phyloP scores from a whole-genome alignment of 2,113 vertebrate genomes.

The Grallaria varia region DNA sequence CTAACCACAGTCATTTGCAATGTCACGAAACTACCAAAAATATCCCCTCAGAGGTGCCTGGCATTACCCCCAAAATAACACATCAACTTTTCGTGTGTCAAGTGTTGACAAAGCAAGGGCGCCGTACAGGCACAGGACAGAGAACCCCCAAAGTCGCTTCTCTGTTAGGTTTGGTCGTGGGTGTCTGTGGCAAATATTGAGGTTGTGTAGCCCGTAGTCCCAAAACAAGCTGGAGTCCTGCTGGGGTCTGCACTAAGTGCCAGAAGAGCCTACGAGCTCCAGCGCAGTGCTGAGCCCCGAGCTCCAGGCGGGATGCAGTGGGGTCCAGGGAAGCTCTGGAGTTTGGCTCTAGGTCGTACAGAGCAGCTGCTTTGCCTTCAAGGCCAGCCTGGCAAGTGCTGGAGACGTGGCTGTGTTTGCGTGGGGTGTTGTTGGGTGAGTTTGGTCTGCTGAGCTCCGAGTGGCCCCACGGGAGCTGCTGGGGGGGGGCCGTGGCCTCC shows the following conservation, averaged over 20 bases:
- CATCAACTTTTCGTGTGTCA: background rate
- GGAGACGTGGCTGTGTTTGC: background rate
- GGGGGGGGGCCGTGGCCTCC: accelerated
- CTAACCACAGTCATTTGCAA: background rate
- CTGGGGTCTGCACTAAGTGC: background rate
- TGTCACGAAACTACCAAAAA: background rate
- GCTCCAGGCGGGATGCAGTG: accelerated
- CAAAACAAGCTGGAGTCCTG: background rate
- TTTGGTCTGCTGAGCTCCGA: background rate
- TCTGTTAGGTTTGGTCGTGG: background rate
- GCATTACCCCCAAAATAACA: background rate
- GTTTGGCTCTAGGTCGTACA: background rate
- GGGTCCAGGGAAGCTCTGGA: background rate
- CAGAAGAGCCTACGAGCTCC: background rate
- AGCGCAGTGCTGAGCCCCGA: background rate
- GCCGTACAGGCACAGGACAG: background rate
- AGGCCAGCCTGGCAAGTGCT: background rate
- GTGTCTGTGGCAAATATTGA: background rate
- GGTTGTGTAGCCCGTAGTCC: background rate
- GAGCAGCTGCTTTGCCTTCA: background rate
- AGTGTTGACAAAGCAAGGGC: background rate
- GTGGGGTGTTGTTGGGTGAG: background rate
- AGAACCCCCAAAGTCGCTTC: background rate
- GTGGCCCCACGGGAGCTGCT: background rate
- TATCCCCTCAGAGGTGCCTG: background rate